Evolutionary conservation across 2,113 vertebrate genomes (phyloP).

Genomic region (Pelvicachromis taeniatus): DNA sequence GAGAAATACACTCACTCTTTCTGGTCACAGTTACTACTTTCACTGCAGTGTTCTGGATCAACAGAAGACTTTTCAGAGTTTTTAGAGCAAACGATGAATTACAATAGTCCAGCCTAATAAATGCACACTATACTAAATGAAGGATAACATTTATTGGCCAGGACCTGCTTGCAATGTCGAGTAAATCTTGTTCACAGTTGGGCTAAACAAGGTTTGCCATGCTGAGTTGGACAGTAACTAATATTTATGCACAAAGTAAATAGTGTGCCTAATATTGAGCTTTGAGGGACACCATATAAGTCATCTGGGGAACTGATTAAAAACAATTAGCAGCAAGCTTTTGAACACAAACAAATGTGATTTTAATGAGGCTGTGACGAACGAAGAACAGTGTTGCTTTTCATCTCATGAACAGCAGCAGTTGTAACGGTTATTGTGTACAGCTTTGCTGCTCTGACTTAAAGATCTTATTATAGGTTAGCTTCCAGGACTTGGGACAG

Average conservation of each 20-base stretch:
- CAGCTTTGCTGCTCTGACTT: not conserved
- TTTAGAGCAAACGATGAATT: not conserved
- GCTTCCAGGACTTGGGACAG: not conserved
- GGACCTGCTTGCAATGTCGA: fast-evolving
- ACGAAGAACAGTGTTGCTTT: not conserved
- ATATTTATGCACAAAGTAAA: not conserved
- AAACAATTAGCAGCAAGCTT: not conserved
- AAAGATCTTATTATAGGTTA: not conserved
- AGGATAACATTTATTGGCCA: not conserved
- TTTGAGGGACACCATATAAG: not conserved
- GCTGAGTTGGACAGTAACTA: not conserved
- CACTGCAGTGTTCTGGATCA: not conserved
- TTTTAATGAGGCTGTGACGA: not conserved
- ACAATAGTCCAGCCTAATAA: not conserved
- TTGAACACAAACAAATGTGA: not conserved
- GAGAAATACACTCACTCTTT: not conserved
- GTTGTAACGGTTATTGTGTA: not conserved
- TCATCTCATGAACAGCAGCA: not conserved
- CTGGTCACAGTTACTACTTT: not conserved
- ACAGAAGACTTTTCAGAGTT: not conserved
- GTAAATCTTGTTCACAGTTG: not conserved
- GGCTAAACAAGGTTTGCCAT: not conserved
- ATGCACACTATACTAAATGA: not conserved
- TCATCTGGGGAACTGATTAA: not conserved
- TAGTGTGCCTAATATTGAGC: not conserved